Percentiles rank a stretch among this genome's conserved stretches.
These are phyloP conservation scores for Mormyrops boulengeri DNA, from an alignment of 2,797 vertebrate species.

Conservation along the genomic window DNA sequence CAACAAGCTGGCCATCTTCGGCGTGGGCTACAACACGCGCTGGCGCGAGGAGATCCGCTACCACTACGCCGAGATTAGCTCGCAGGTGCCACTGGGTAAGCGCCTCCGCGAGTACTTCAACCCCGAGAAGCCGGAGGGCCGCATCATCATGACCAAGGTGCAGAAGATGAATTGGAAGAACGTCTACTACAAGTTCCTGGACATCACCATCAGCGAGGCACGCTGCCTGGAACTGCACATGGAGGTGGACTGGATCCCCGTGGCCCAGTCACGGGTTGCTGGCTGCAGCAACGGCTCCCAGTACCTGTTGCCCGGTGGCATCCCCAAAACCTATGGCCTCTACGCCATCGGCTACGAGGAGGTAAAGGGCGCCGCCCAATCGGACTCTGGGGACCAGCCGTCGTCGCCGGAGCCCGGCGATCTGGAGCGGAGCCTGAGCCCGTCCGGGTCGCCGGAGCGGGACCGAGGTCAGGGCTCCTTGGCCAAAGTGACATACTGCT, in stretches of 20 bases:
- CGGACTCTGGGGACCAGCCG: not conserved
- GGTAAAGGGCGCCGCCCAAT: not conserved
- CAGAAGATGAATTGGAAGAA: slow-evolving; percentile 99
- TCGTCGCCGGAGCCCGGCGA: slow-evolving; percentile 12
- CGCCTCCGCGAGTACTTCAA: slow-evolving; percentile 95
- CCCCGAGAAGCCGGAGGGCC: slow-evolving; percentile 88
- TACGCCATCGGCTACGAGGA: slow-evolving; percentile 87
- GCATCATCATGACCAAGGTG: slow-evolving; percentile 88
- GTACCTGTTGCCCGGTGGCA: slow-evolving; percentile 87
- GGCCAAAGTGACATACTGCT: slow-evolving; percentile 82
- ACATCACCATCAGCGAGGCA: slow-evolving; percentile 96
- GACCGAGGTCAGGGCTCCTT: slow-evolving; percentile 37
- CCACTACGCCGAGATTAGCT: slow-evolving; percentile 95
- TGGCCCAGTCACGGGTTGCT: slow-evolving; percentile 74
- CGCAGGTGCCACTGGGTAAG: slow-evolving; percentile 91
- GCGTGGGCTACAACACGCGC: slow-evolving; percentile 92
- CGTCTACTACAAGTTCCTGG: slow-evolving; percentile 93
- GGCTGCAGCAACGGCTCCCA: slow-evolving; percentile 76
- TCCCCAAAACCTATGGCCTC: slow-evolving; percentile 89
- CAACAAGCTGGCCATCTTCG: slow-evolving; percentile 96
- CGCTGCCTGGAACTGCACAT: slow-evolving; percentile 93
- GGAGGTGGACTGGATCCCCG: slow-evolving; percentile 93
- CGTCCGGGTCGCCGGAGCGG: slow-evolving; percentile 32
- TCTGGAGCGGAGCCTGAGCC: slow-evolving; percentile 42
- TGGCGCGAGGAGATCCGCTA: slow-evolving; percentile 95